Evolutionary conservation across 1,140 invertebrate species (phyloP).

Genomic region (Drosophila micromelanica): DNA sequence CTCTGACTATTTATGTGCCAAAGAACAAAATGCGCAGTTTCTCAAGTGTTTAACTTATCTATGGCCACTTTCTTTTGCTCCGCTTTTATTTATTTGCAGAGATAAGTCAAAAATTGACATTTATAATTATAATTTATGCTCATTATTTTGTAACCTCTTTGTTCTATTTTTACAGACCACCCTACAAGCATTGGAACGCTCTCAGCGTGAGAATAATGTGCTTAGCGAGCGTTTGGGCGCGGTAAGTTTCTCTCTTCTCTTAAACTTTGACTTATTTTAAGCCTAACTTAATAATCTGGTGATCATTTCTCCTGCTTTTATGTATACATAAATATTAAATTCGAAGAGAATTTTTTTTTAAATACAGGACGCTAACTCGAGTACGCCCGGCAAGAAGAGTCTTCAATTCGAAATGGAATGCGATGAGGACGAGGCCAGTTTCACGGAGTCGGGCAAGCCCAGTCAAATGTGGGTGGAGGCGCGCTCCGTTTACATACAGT

Average conservation of each 20-base stretch:
- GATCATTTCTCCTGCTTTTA: background rate
- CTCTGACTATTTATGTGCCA: constrained; percentile 62
- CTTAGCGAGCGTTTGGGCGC: constrained; percentile 87
- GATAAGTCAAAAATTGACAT: constrained; percentile 19
- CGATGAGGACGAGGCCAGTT: constrained; percentile 87
- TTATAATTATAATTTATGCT: constrained; percentile 40
- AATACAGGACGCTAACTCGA: constrained; percentile 67
- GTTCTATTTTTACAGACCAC: constrained; percentile 80
- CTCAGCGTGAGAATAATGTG: constrained; percentile 87
- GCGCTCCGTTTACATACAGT: constrained; percentile 88
- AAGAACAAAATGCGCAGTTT: constrained; percentile 68
- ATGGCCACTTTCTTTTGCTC: constrained; percentile 61
- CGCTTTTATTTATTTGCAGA: background rate
- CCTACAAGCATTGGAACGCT: constrained; percentile 87
- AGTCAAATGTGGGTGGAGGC: constrained; percentile 86
- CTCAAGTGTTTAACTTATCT: constrained; percentile 63
- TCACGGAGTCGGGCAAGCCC: constrained; percentile 75
- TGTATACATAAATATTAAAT: background rate
- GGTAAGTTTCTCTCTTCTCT: constrained; percentile 60
- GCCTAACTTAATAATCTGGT: background rate
- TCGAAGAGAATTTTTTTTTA: background rate
- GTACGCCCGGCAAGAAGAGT: constrained; percentile 85
- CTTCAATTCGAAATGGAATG: constrained; percentile 91
- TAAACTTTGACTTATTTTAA: background rate
- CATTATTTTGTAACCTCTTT: constrained; percentile 3